Evolutionary conservation across 2,888 invertebrate species (phyloP).

Genomic region (Zaprionus lineosus): DNA sequence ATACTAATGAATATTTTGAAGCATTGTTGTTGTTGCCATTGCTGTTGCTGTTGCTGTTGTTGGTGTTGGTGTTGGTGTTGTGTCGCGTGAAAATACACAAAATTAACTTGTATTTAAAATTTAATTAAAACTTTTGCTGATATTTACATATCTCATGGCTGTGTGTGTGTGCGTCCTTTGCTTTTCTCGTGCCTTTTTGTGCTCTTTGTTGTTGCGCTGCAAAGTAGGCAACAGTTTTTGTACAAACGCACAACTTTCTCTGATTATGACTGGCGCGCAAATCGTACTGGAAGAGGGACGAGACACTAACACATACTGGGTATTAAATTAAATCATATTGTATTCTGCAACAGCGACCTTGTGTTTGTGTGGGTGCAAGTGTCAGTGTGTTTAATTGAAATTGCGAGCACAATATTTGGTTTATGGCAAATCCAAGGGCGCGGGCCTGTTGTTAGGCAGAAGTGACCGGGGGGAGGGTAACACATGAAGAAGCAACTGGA

Average conservation of each 20-base stretch:
- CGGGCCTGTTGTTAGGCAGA: not conserved
- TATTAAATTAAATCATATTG: constrained; percentile 71
- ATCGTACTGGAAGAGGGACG: not conserved
- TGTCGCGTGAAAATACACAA: constrained; percentile 67
- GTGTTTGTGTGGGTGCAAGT: constrained; percentile 5
- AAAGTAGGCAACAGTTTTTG: constrained; percentile 53
- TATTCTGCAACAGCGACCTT: constrained; percentile 29
- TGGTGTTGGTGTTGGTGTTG: constrained; percentile 23
- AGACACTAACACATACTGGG: constrained; percentile 36
- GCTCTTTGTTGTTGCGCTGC: constrained; percentile 27
- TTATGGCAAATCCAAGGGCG: constrained; percentile 42
- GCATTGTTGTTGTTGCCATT: too few relatives aligned
- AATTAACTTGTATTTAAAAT: constrained; percentile 78
- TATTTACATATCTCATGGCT: constrained; percentile 56
- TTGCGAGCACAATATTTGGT: constrained; percentile 62
- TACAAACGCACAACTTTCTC: constrained; percentile 38
- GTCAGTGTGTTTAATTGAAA: constrained; percentile 64
- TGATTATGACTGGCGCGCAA: not conserved
- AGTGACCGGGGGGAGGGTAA: not conserved
- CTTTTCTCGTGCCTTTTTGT: constrained; percentile 10
- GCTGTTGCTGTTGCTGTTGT: constrained; percentile 19
- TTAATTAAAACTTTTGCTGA: constrained; percentile 74
- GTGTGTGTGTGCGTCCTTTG: constrained; percentile 7
- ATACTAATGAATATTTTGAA: constrained; percentile 52
- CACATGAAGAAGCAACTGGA: not conserved